These are phyloP conservation scores for Rhodophaea formosa DNA, from an alignment of 2,888 invertebrate species.

Conservation along the genomic window DNA sequence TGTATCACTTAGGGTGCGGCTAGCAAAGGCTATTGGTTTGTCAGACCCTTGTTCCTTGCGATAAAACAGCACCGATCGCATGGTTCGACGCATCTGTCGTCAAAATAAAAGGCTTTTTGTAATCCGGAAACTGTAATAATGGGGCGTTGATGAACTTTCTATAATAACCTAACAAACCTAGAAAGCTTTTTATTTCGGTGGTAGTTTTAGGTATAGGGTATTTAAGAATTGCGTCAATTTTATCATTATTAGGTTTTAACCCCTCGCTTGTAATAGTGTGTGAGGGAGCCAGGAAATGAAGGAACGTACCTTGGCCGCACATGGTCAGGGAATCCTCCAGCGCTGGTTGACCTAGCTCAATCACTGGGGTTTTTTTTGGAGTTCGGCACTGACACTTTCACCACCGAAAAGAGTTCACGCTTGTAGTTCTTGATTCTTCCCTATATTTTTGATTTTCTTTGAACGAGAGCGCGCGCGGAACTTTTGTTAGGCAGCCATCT, in stretches of 20 bases:
- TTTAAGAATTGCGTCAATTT: conserved; percentile 15
- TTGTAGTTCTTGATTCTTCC: no score
- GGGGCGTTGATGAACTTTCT: conserved; percentile 13
- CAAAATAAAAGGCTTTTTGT: neutral
- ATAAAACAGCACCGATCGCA: conserved; percentile 21
- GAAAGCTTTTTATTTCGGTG: conserved; percentile 16
- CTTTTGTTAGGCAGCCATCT: no score
- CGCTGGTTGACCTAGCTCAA: no score
- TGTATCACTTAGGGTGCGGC: conserved; percentile 32
- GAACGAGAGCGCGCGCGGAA: no score
- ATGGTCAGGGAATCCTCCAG: no score
- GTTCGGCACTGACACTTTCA: no score
- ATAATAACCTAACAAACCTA: no score
- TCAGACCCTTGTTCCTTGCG: conserved; percentile 35
- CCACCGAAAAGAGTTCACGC: no score
- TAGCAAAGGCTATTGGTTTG: conserved; percentile 35
- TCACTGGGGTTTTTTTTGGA: no score
- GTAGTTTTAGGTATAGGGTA: conserved; percentile 16
- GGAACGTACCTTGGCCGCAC: no score
- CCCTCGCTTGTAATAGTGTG: conserved; percentile 14
- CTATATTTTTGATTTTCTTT: no score
- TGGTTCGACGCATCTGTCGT: conserved; percentile 12
- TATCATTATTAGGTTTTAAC: conserved; percentile 17
- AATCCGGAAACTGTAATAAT: conserved; percentile 14
- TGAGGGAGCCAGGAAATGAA: no score